Percentiles rank a stretch among this genome's conserved stretches.
These are phyloP conservation scores for Drosophila diplacantha DNA, from an alignment of 2,888 invertebrate species.

Conservation along the genomic window DNA sequence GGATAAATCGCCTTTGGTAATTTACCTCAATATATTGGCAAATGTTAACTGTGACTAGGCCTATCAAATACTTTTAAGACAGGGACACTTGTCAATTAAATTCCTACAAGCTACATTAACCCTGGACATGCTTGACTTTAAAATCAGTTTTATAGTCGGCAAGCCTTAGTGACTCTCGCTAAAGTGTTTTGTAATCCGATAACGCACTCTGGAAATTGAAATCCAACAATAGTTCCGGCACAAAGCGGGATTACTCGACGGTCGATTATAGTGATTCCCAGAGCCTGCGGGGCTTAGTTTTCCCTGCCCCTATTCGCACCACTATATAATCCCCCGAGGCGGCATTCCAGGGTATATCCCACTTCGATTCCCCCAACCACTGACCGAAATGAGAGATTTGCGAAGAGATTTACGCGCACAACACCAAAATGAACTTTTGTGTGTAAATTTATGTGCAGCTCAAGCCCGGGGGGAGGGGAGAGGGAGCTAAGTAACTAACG, in stretches of 20 bases:
- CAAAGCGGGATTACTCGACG: neutral
- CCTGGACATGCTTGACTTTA: neutral
- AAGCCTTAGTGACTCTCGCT: neutral
- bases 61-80: neutral
- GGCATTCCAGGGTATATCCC: constrained; percentile 11
- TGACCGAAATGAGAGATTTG: constrained; percentile 65
- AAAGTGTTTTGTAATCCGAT: constrained; percentile 6
- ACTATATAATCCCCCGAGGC: neutral
- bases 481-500: constrained; percentile 57
- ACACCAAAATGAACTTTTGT: constrained; percentile 61
- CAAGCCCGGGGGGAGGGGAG: neutral
- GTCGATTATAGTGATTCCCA: neutral
- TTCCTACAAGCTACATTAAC: neutral
- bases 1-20: too few relatives aligned
- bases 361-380: constrained; percentile 11
- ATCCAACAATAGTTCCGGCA: neutral
- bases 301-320: neutral
- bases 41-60: too few relatives aligned
- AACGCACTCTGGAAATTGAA: neutral
- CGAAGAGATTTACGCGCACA: constrained; percentile 62
- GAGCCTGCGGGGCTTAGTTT: neutral
- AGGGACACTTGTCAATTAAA: neutral
- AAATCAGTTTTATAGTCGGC: neutral
- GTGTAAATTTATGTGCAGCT: constrained; percentile 65
- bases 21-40: neutral